These are phyloP conservation scores for Tursiops truncatus DNA, from an alignment of 2,113 vertebrate species.

Conservation along the genomic window DNA sequence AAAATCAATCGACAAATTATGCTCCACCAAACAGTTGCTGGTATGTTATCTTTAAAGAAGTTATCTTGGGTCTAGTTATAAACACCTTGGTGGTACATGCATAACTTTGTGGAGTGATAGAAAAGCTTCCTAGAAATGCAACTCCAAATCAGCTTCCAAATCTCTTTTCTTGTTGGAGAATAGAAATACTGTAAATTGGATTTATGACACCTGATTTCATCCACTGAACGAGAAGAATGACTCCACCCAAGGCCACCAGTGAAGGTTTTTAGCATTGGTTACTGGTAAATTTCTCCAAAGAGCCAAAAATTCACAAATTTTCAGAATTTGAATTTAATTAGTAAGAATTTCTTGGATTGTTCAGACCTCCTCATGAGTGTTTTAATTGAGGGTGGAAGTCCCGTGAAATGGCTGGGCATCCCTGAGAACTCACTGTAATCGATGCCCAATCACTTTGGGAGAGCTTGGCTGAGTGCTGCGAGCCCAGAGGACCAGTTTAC, in stretches of 20 bases:
- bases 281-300: slow-evolving; percentile 16
- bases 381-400: background rate
- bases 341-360: background rate
- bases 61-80: slow-evolving; percentile 36
- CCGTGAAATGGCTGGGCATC: background rate
- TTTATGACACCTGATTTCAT: slow-evolving; percentile 48
- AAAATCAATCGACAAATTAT: background rate
- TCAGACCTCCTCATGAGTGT: background rate
- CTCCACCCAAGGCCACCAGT: background rate
- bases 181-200: background rate
- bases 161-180: slow-evolving; percentile 45
- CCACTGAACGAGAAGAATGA: background rate
- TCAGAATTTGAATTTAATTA: slow-evolving; percentile 11
- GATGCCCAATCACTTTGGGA: background rate
- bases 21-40: background rate
- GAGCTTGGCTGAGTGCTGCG: background rate
- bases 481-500: background rate
- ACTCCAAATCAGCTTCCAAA: slow-evolving; percentile 40
- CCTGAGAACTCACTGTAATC: background rate
- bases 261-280: background rate
- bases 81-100: background rate
- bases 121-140: slow-evolving; percentile 49
- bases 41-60: slow-evolving; percentile 41
- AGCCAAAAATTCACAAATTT: background rate
- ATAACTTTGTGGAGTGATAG: slow-evolving; percentile 12